Base-by-base conservation (phyloP, 2,113 vertebrate genomes). In the Crocuta crocuta region DNA sequence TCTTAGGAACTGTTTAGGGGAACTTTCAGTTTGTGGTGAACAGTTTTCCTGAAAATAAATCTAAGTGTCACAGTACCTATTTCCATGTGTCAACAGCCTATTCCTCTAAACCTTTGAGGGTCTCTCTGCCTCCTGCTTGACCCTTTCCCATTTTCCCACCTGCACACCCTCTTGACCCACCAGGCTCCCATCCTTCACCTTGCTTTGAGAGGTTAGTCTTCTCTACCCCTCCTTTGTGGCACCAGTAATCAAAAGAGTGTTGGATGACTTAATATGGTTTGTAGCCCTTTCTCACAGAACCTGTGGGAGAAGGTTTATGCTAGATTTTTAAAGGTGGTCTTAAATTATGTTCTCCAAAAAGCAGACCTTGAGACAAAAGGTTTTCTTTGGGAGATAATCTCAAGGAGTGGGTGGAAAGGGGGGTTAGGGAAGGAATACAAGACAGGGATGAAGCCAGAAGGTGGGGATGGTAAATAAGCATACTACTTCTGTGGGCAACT, bases 11-110 rank as follows among this genome's bases (percentile, higher is more conserved):
- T 94, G 28, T 78, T 94, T 33, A 90, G 53, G 84, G 66, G 78
- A 79, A 85, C 35, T 83, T 76, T 50, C 70, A 43, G 71, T 71
- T 65, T 71, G n/a, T 71, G 85, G 78, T 66, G 58, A 93, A 85
- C 28, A 73, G 35, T 91, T 84, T 91, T 88, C 88, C 71, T 94
- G 86, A 71, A 95, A 94, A 93, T 91, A 97, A 97, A 98, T 97
- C 84, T 91, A 83, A 91, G 21, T 92, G 71, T 96, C 87, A 80
- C 4, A 9, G 21, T 58, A 87, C 73, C 66, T 90, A 73, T 96
- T 95, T 96, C 84, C 94, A 91, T 53, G 58, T 85, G 87, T 88
- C 50, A 35, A 48, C 0, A 7, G 24, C 7, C 61, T 35, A 1
- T 70, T 88, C 53, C 53, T 55, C n/a, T 35, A 50, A 91, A 95